A percentile compares a stretch with the other conserved stretches of the same genome.
phyloP scores from a whole-genome alignment of 2,888 invertebrate genomes.

The Suillia variegata region DNA sequence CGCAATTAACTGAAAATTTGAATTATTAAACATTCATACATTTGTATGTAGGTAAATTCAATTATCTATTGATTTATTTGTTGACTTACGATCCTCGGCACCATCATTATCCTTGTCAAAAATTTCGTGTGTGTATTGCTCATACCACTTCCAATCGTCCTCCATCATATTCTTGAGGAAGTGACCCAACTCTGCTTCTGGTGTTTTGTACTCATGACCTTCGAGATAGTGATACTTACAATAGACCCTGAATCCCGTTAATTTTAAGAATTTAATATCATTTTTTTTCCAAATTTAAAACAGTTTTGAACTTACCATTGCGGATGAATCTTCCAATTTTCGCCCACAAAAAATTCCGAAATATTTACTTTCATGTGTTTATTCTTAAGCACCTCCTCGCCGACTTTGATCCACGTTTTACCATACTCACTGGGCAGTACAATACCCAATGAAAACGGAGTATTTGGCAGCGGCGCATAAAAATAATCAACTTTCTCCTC shows the following conservation, averaged over 20 bases:
- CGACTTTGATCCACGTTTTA: slow-evolving; percentile 67
- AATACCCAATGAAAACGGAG: slow-evolving; percentile 86
- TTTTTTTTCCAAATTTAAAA: not conserved
- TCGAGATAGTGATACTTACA: slow-evolving; percentile 85
- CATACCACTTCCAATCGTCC: slow-evolving; percentile 68
- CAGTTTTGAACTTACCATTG: slow-evolving; percentile 69
- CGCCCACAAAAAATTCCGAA: slow-evolving; percentile 74
- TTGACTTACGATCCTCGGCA: too few species aligned
- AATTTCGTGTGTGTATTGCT: slow-evolving; percentile 64
- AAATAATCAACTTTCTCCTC: slow-evolving; percentile 82
- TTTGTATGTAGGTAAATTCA: not conserved
- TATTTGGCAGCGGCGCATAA: slow-evolving; percentile 78
- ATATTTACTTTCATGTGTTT: slow-evolving; percentile 72
- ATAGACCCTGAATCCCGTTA: slow-evolving; percentile 70
- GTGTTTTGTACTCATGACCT: slow-evolving; percentile 74
- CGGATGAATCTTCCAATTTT: slow-evolving; percentile 80
- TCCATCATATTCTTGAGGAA: slow-evolving; percentile 73
- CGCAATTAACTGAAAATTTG: slow-evolving; percentile 72
- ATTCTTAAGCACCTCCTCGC: slow-evolving; percentile 75
- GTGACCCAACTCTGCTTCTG: slow-evolving; percentile 76
- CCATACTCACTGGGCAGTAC: slow-evolving; percentile 81
- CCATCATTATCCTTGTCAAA: slow-evolving; percentile 44
- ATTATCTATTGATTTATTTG: not conserved
- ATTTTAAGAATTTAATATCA: not conserved
- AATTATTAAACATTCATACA: too few species aligned